Evolutionary conservation across 2,797 vertebrate species (phyloP).

Genomic region (Antennarius maculatus): DNA sequence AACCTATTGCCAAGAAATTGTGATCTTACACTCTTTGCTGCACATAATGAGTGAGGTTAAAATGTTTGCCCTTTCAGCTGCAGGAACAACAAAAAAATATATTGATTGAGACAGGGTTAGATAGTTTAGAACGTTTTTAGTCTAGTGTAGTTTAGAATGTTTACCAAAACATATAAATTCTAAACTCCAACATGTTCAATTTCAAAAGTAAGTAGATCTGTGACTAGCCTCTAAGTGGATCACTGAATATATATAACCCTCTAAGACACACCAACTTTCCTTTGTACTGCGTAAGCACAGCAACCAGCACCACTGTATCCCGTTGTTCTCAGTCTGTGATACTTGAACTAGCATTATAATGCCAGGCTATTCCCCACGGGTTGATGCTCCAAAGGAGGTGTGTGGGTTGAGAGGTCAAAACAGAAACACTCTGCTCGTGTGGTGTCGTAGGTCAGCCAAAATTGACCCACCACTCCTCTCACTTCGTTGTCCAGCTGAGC

Average conservation of each 20-base stretch:
- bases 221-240: background rate
- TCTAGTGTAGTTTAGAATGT: no score
- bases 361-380: background rate
- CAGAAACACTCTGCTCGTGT: background rate
- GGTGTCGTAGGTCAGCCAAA: conserved; percentile 10
- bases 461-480: background rate
- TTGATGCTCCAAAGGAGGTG: background rate
- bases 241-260: background rate
- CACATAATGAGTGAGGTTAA: conserved; percentile 10
- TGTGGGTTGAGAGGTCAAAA: background rate
- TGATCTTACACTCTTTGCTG: conserved; percentile 3
- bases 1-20: conserved; percentile 2
- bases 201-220: background rate
- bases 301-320: background rate
- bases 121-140: background rate
- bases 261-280: background rate
- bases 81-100: background rate
- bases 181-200: background rate
- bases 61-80: conserved; percentile 11
- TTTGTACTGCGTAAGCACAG: background rate
- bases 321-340: background rate
- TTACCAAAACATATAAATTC: background rate
- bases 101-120: background rate
- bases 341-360: background rate
- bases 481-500: background rate